phyloP scores from a whole-genome alignment of 2,113 vertebrate species.

The Saiga tatarica region DNA sequence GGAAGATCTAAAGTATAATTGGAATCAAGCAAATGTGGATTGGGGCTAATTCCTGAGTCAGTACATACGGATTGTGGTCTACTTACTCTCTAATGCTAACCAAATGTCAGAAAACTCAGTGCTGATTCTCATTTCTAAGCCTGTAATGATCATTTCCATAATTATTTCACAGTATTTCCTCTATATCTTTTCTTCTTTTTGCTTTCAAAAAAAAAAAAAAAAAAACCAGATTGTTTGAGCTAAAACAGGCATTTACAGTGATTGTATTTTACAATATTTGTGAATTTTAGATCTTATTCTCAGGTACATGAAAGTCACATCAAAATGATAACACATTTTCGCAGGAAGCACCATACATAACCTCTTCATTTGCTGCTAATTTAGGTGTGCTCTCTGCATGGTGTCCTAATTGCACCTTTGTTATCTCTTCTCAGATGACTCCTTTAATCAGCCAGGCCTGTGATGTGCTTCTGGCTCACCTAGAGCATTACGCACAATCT shows the following conservation, averaged over 20 bases:
- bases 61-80: neutral
- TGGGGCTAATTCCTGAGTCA: conserved; percentile 6
- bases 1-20: conserved; percentile 13
- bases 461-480: conserved; percentile 87
- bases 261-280: neutral
- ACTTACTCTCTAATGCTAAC: neutral
- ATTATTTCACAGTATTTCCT: conserved; percentile 43
- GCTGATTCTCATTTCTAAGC: neutral
- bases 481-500: conserved; percentile 85
- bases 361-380: conserved; percentile 25
- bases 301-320: neutral
- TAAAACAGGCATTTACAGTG: neutral
- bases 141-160: conserved; percentile 38
- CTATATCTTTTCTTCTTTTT: conserved; percentile 7
- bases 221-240: neutral
- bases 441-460: conserved; percentile 92
- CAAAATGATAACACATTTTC: neutral
- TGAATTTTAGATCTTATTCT: neutral
- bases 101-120: neutral
- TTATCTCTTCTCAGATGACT: conserved; percentile 86
- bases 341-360: neutral
- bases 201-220: neutral
- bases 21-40: neutral
- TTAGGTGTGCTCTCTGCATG: neutral
- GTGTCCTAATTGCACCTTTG: conserved; percentile 54